Percentiles rank a stretch among this genome's conserved stretches.
Conservation (phyloP, 2,797 vertebrate genomes). For the Acanthurus leucopareius region DNA sequence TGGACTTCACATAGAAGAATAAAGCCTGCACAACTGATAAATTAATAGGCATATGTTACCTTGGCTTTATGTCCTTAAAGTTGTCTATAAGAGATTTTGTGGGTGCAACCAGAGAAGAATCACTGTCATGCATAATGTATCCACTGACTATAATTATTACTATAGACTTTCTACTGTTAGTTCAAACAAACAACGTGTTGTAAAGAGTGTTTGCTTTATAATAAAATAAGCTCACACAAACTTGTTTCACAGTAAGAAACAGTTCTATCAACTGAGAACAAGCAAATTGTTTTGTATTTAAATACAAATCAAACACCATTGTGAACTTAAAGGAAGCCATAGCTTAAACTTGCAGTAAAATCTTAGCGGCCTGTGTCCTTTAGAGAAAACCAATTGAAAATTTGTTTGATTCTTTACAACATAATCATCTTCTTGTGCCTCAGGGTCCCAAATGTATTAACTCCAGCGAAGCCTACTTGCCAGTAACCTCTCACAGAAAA, state of each 20-base stretch:
- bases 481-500: conserved; percentile 62
- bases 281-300: conserved; percentile 24
- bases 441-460: conserved; percentile 61
- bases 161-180: background rate
- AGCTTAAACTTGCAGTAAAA: conserved; percentile 55
- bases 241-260: background rate
- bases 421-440: conserved; percentile 66
- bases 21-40: background rate
- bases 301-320: conserved; percentile 41
- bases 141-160: background rate
- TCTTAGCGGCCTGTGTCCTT: conserved; percentile 36
- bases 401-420: conserved; percentile 53
- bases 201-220: conserved; percentile 6
- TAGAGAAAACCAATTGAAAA: conserved; percentile 62
- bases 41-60: too few species aligned
- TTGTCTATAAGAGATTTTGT: too few species aligned
- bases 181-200: background rate
- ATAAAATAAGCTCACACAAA: conserved; percentile 8
- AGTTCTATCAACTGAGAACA: background rate
- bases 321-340: conserved; percentile 41
- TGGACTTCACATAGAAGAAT: background rate
- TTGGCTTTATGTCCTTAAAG: too few species aligned
- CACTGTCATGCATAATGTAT: background rate
- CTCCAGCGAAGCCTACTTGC: conserved; percentile 48
- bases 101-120: background rate